A percentile compares a stretch with the other conserved stretches of the same genome.
Evolutionary conservation across 2,797 vertebrate genomes (phyloP).

Genomic region (Tiaroga cobitis): DNA sequence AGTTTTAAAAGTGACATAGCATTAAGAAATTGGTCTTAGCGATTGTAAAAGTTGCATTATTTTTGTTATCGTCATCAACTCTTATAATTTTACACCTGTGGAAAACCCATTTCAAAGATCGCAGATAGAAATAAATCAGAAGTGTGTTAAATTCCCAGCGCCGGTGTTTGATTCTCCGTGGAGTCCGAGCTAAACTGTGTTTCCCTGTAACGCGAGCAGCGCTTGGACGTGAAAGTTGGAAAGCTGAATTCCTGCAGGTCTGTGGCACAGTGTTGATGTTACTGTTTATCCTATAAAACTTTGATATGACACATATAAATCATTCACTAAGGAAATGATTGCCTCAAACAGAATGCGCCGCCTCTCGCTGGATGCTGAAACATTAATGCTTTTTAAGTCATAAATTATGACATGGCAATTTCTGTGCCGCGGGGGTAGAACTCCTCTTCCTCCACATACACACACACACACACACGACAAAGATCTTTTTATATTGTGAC

Average conservation of each 20-base stretch:
- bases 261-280: conserved; percentile 65
- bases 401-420: conserved; percentile 77
- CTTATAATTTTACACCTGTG: neutral
- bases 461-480: neutral
- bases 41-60: no score
- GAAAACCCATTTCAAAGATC: neutral
- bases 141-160: neutral
- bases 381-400: conserved; percentile 79
- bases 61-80: neutral
- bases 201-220: neutral
- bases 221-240: conserved; percentile 24
- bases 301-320: conserved; percentile 77
- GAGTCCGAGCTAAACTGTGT: neutral
- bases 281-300: conserved; percentile 79
- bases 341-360: conserved; percentile 78
- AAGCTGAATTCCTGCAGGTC: conserved; percentile 20
- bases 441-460: conserved; percentile 46
- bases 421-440: conserved; percentile 57
- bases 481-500: conserved; percentile 33
- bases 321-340: conserved; percentile 80
- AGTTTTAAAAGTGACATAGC: no score
- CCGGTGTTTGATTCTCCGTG: neutral
- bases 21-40: no score
- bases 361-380: conserved; percentile 77
- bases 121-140: neutral